Percentiles rank a stretch among this genome's conserved stretches.
phyloP scores from a whole-genome alignment of 2,797 vertebrate species.

The Scleropages formosus region DNA sequence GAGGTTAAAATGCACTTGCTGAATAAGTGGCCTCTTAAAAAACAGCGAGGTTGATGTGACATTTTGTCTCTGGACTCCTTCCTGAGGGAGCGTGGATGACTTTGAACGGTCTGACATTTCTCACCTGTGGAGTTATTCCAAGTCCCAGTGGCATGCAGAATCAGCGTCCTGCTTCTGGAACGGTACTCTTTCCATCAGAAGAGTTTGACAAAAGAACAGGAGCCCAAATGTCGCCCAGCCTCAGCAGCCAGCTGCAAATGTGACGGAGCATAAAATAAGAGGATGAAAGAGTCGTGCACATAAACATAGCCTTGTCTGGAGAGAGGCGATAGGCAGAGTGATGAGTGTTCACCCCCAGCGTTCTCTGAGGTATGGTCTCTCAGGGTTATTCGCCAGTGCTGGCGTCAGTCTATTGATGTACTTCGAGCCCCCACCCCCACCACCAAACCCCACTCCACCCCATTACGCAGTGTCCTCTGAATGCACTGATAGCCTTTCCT shows the following conservation, averaged over 20 bases:
- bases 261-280: constrained; percentile 26
- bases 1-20: constrained; percentile 36
- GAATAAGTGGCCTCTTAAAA: constrained; percentile 19
- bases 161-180: constrained; percentile 18
- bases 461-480: background rate
- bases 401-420: constrained; percentile 6
- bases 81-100: constrained; percentile 13
- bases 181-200: background rate
- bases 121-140: constrained; percentile 21
- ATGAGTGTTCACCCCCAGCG: constrained; percentile 1
- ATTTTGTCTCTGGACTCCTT: constrained; percentile 49
- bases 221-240: constrained; percentile 15
- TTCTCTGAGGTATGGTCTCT: background rate
- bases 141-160: constrained; percentile 5
- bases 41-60: constrained; percentile 54
- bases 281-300: constrained; percentile 1
- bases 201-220: background rate
- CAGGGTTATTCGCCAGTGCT: background rate
- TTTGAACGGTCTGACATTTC: constrained; percentile 25
- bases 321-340: constrained; percentile 16
- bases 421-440: background rate
- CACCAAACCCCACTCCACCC: too few species aligned
- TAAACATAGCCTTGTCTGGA: constrained; percentile 25
- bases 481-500: background rate
- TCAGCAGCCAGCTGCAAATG: constrained; percentile 23